Evolutionary conservation across 2,888 invertebrate species (phyloP), one percentile per base, ranked within the genome.

Genomic region (Dryobota labecula): DNA sequence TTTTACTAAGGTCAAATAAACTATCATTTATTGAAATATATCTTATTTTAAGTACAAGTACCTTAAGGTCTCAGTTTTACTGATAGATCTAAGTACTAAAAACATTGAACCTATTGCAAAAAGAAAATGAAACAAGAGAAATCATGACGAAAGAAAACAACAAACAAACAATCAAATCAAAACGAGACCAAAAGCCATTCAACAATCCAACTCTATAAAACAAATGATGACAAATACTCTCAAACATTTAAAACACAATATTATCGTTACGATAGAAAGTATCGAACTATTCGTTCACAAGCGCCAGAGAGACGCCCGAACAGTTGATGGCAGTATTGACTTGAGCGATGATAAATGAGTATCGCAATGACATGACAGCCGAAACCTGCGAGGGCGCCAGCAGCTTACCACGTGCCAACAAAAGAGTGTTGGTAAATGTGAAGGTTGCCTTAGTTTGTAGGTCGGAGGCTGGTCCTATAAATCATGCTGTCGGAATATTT

Each of bases 381-480:
- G 91, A 94, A 73, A 94, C 94, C 95, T 94, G 93, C 89, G 90
- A 91, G 92, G 93, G 92, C 87, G 91, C 90, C 87, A 86, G 83
- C 85, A 89, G 88, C 88, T 85, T 86, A 94, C 94, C 94, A 94
- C 94, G 94, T 94, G 94, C 84, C 88, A 94, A 94, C 94, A 94
- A 95, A 94, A 90, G 95, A 93, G 93, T 94, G 92, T 93, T 93
- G 93, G 93, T 94, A 95, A 94, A 94, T 94, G 92, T 91, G 94
- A 94, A 95, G 94, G 94, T 93, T 93, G 93, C 93, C 91, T 94
- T 92, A 94, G 94, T 95, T 95, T 95, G 94, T 95, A 95, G 95
- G 95, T 95, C 94, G 91, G 92, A 91, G 92, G 92, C 94, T 93
- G 93, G 90, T 89, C 91, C 90, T 92, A 96, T 96, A 92, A 95